Percentiles rank a stretch among this genome's conserved stretches.
phyloP scores from a whole-genome alignment of 1,140 invertebrate genomes.

The Lutraria rhynchaena region DNA sequence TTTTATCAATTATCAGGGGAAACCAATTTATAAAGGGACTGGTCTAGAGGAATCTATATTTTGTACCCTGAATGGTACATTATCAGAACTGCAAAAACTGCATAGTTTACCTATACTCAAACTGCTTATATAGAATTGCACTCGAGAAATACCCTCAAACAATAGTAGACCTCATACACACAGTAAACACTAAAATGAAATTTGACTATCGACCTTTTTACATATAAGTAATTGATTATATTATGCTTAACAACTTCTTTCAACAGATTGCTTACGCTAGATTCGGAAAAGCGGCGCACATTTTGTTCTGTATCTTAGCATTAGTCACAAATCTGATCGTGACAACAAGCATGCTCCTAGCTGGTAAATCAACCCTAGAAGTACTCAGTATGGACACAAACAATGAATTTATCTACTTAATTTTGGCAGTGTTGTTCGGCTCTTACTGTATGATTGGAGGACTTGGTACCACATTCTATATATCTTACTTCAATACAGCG shows the following conservation, averaged over 20 bases:
- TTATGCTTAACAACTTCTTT: neutral
- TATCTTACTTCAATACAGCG: constrained; percentile 82
- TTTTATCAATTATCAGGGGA: too few species aligned
- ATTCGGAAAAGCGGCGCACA: constrained; percentile 79
- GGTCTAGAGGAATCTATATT: too few species aligned
- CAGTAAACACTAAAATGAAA: too few species aligned
- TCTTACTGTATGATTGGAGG: constrained; percentile 82
- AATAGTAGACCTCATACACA: too few species aligned
- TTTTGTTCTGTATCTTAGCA: constrained; percentile 78
- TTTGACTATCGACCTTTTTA: too few species aligned
- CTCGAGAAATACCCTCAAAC: too few species aligned
- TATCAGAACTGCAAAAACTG: too few species aligned
- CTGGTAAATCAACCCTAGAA: constrained; percentile 68
- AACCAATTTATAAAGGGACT: too few species aligned
- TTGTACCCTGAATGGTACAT: too few species aligned
- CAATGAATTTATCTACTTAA: constrained; percentile 71
- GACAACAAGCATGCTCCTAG: constrained; percentile 70
- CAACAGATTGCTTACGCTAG: constrained; percentile 80
- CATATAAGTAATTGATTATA: too few species aligned
- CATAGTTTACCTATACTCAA: too few species aligned
- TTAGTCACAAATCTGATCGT: constrained; percentile 79
- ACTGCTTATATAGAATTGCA: too few species aligned
- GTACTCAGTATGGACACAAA: constrained; percentile 70
- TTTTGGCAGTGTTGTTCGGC: constrained; percentile 75
- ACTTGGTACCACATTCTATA: constrained; percentile 81